Base-by-base conservation (phyloP, 2,888 invertebrate genomes). In the Amblyjoppa proteus region DNA sequence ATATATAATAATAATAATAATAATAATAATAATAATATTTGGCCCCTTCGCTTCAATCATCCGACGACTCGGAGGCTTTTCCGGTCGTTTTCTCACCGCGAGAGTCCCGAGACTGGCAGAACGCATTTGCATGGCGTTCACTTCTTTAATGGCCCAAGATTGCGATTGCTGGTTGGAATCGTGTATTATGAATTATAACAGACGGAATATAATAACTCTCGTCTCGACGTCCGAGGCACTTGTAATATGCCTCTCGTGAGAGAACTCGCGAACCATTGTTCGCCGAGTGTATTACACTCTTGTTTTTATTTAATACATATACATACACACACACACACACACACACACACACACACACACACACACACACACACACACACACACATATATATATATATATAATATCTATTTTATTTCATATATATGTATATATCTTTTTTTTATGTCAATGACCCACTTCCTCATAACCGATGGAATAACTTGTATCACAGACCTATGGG, bases 381-480 rank as follows among this genome's bases (percentile, higher is more conserved):
- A 20, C 20, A 20, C 20, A 20, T 11, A 41, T 41, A 41, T 34
- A 0, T 74, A 74, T 45, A 53, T 68, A 38, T 38, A 38, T 38
- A 4, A 38, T 38, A 7, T 38, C 2, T 38, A 38, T 7, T 53
- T 34, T 31, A n/a, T 34, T 28, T 4, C 34, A 41, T 41, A 41
- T 11, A 41, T 41, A 41, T 9, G 11, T 11, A 41, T 41, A 41
- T 34, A 0, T 74, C 20, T 1, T 34, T 74, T 41, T 68, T 69
- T 34, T 25, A 38, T 34, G 61, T 28, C 45, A 70, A 83, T 79
- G 79, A 83, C 83, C 83, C 79, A 83, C 74, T 79, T 83, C 77
- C 61, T 83, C 79, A 61, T 75, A 79, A 83, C 83, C 74, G 75
- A 83, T 83, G 75, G 61, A 79, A 80, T 75, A 75, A 83, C 74